Base-by-base conservation (phyloP, 1,140 invertebrate species). In the Macrocentrus cingulum region DNA sequence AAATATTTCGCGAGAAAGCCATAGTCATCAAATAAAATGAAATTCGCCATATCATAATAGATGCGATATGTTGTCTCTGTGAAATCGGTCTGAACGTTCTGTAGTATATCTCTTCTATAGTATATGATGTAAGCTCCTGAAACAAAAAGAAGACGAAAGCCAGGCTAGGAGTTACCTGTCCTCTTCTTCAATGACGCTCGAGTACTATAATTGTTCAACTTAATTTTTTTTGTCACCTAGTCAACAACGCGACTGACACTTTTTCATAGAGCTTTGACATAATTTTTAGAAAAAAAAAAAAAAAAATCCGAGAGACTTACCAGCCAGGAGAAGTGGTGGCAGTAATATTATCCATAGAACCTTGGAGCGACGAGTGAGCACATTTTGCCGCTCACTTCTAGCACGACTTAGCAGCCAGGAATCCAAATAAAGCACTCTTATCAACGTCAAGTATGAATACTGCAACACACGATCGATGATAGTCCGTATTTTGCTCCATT, bases 121-220 rank as follows among this genome's bases (percentile, higher is more conserved):
- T 70, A 67, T 78, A 60, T 64, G 71, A 75, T 50, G 71, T 75
- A 75, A 72, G 70, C 63, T 66, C 76, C 78, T 80, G 78, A 76
- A 80, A 80, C 76, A 80, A 74, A 80, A 71, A 75, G 64, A 73
- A 67, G 55, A 75, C 56, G 60, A 68, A 68, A 58, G 66, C 68
- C 60, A 69, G 63, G 65, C 64, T 74, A 71, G 68, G 54, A 60
- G 61, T 69, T 69, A 60, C 46, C 44, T 36, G 48, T 48, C 62
- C 67, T 29, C 9, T 53, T 58, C 56, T 59, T 44, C 29, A 49
- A 34, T 18, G 37, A 50, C 54, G 9, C 18, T 23, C 44, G 13
- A 8, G 41, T 13, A 15, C 7, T 23, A 1, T 48, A 8, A 48
- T 23, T 23, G 22, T 13, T 48, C 13, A 25, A 2, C 44, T 2